Conservation (phyloP, 2,113 vertebrate species). For the Sebastes schlegelii region DNA sequence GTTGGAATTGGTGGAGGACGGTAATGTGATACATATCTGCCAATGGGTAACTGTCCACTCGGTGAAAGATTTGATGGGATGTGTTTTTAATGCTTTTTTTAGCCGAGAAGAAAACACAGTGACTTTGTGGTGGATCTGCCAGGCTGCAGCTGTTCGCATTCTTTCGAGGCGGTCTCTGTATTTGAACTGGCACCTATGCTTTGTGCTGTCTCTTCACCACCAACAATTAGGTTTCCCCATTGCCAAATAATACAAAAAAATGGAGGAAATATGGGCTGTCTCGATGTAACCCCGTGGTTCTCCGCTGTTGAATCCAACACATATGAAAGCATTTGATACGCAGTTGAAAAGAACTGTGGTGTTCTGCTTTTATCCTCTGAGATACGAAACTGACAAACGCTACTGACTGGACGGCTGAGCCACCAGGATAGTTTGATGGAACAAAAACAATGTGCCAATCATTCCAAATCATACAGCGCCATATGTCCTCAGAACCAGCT, state of each 20-base stretch:
- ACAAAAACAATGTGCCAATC: not conserved
- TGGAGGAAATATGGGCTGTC: conserved; percentile 5
- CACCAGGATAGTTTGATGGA: not conserved
- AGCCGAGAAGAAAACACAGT: not conserved
- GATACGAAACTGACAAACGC: not conserved
- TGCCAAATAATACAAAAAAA: conserved; percentile 36
- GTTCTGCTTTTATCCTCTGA: not conserved
- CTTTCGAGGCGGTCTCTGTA: conserved; percentile 18
- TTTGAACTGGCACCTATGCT: conserved; percentile 46
- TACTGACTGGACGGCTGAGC: not conserved
- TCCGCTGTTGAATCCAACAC: conserved; percentile 21
- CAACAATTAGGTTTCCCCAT: conserved; percentile 3
- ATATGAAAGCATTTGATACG: conserved; percentile 23
- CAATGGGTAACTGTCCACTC: not conserved
- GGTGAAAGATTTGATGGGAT: conserved; percentile 3
- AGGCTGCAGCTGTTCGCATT: conserved; percentile 20
- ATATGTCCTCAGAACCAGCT: not conserved
- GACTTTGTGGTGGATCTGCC: not conserved
- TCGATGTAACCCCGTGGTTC: not conserved
- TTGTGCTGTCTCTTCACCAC: not conserved
- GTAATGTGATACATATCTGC: conserved; percentile 25
- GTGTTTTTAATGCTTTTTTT: conserved; percentile 7
- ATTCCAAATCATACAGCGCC: not conserved
- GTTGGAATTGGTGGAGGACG: conserved; percentile 1
- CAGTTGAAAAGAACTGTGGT: not conserved